Evolutionary conservation across 2,113 vertebrate genomes (phyloP), one percentile per base, ranked within the genome.

Genomic region (Lamprologus tigripictilis): DNA sequence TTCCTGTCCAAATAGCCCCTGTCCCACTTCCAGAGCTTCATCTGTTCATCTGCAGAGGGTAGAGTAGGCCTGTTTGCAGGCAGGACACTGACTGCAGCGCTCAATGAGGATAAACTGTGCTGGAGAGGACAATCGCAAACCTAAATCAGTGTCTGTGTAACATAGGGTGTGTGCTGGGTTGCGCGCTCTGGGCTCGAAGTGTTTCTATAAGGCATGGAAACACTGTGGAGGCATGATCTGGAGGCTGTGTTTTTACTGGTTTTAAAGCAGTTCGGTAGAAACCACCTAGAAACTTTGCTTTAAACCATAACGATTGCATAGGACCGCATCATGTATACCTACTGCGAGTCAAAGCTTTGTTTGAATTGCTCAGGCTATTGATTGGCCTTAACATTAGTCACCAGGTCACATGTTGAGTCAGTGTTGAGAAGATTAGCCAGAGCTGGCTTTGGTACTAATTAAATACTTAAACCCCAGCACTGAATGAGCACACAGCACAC

Each of bases 401-500:
- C 58, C 91, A 82, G 93, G 95, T 97, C 96, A 97, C 95, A 96
- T 97, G 96, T 96, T 96, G 94, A 95, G 93, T 93, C 93, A 94
- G 92, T 94, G 93, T 95, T 93, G 93, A 95, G 93, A 92, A 94
- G 96, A 96, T 96, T 96, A 96, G 91, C 94, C 37, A 76, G 90
- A 93, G 95, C 95, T 95, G 94, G 95, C 94, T 95, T 96, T 94
- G 92, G 80, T 92, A 93, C 95, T 96, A 96, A 96, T 96, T 97
- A 96, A 95, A 97, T 96, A 92, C 96, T 97, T 96, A 96, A 96
- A 95, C 92, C 95, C 89, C 87, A 91, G 94, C 95, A 89, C 85
- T 96, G 95, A 96, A 95, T 94, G 94, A 95, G 92, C 86, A 92
- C 94, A 92, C 93, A 93, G 90, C 92, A 87, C 94, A 91, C 93